These are phyloP conservation scores for Scytalopus superciliaris DNA, from an alignment of 2,113 vertebrate species.

Conservation along the genomic window DNA sequence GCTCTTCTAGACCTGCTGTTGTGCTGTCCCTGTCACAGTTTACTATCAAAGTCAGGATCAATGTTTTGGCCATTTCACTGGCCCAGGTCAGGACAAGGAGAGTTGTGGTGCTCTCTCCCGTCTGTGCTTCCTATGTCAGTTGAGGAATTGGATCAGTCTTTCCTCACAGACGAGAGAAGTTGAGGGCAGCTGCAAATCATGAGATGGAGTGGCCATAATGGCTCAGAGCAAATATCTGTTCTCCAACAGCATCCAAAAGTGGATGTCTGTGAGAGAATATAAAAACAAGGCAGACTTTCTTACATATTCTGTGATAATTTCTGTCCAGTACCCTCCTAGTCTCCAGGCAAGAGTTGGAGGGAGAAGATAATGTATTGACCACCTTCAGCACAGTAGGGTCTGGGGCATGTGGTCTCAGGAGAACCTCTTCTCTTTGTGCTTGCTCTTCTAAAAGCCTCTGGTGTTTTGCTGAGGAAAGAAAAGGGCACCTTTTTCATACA, in stretches of 20 bases:
- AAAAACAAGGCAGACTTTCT: background rate
- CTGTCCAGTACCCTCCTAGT: background rate
- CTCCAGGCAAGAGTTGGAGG: background rate
- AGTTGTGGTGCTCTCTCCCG: background rate
- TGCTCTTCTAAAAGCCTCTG: background rate
- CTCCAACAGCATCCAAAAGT: background rate
- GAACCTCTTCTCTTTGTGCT: background rate
- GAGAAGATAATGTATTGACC: background rate
- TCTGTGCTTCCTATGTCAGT: background rate
- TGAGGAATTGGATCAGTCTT: background rate
- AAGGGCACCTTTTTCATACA: background rate
- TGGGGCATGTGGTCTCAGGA: fast-evolving
- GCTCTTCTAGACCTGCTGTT: background rate
- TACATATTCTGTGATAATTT: background rate
- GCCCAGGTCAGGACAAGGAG: background rate
- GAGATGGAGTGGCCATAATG: background rate
- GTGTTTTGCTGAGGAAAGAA: background rate
- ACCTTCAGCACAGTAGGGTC: background rate
- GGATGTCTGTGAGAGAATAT: background rate
- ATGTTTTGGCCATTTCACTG: background rate
- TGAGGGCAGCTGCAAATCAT: background rate
- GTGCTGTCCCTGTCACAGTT: background rate
- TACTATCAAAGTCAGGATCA: background rate
- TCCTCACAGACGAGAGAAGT: background rate
- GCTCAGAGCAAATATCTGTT: background rate